Evolutionary conservation across 1,140 invertebrate species (phyloP).

Genomic region (Sminthurinus signatus): DNA sequence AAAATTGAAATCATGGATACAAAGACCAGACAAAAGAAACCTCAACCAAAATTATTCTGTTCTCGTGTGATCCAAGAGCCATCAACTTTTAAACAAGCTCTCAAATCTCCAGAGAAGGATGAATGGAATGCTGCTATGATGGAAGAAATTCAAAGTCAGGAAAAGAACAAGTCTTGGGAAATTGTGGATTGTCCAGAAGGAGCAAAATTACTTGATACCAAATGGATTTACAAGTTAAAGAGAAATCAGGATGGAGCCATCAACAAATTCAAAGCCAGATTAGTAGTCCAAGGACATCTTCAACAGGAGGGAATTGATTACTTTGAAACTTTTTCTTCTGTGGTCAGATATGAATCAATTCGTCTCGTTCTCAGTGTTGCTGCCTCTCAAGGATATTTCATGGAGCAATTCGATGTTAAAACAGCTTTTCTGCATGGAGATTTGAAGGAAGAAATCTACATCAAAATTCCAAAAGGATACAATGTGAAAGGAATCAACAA

Average conservation of each 20-base stretch:
- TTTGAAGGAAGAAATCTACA: slow-evolving; percentile 43
- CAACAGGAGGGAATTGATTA: slow-evolving; percentile 46
- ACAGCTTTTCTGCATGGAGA: slow-evolving; percentile 43
- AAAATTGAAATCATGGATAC: neutral
- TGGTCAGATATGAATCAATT: slow-evolving; percentile 42
- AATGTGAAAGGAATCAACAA: slow-evolving; percentile 17
- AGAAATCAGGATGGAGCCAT: slow-evolving; percentile 39
- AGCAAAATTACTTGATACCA: slow-evolving; percentile 43
- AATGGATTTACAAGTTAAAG: slow-evolving; percentile 44
- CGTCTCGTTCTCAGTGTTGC: slow-evolving; percentile 38
- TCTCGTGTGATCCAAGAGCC: slow-evolving; percentile 12
- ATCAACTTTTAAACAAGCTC: slow-evolving; percentile 26
- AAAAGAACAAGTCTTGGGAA: slow-evolving; percentile 37
- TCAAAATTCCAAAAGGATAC: slow-evolving; percentile 38
- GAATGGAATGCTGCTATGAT: slow-evolving; percentile 37
- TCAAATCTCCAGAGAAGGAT: slow-evolving; percentile 14
- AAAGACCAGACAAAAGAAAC: neutral
- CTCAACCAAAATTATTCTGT: neutral
- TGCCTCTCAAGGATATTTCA: slow-evolving; percentile 25
- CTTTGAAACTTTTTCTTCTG: slow-evolving; percentile 47
- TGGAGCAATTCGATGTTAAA: slow-evolving; percentile 42
- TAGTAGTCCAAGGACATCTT: slow-evolving; percentile 45
- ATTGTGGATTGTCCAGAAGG: slow-evolving; percentile 44
- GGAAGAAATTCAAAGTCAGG: slow-evolving; percentile 37
- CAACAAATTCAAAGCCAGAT: slow-evolving; percentile 42